These are phyloP conservation scores for Thaleichthys pacificus DNA, from an alignment of 2,797 vertebrate species.

Conservation along the genomic window DNA sequence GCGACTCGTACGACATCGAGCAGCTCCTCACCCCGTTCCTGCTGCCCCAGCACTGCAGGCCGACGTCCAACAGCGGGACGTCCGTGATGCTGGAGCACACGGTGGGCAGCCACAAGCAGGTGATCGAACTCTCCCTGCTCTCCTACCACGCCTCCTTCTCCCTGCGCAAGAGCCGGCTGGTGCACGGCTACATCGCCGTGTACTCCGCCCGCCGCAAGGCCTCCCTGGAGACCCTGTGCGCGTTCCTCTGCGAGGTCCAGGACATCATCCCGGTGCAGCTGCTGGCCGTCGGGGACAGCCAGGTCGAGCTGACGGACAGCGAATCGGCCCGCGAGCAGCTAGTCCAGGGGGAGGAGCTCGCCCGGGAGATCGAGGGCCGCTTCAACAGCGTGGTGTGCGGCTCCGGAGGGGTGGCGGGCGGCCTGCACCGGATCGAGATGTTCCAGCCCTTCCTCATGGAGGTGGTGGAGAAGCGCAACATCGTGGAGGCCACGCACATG, in stretches of 20 bases:
- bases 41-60: slow-evolving; percentile 74
- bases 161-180: slow-evolving; percentile 78
- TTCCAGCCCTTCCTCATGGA: slow-evolving; percentile 82
- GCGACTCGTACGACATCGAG: slow-evolving; percentile 76
- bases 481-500: slow-evolving; percentile 83
- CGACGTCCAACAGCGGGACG: slow-evolving; percentile 65
- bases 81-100: slow-evolving; percentile 78
- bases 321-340: slow-evolving; percentile 79
- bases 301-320: slow-evolving; percentile 70
- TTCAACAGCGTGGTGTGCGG: slow-evolving; percentile 73
- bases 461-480: slow-evolving; percentile 79
- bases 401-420: slow-evolving; percentile 51
- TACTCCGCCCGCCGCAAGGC: slow-evolving; percentile 80
- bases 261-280: slow-evolving; percentile 84
- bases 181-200: slow-evolving; percentile 83
- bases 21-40: slow-evolving; percentile 80
- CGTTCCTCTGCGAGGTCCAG: slow-evolving; percentile 85
- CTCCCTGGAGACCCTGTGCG: slow-evolving; percentile 82
- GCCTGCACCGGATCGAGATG: slow-evolving; percentile 75
- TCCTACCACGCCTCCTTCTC: slow-evolving; percentile 85
- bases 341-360: slow-evolving; percentile 82
- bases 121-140: slow-evolving; percentile 78
- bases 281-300: slow-evolving; percentile 75
- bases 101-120: slow-evolving; percentile 71
- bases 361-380: slow-evolving; percentile 82